Evolutionary conservation across 2,113 vertebrate genomes (phyloP), one percentile per base, ranked within the genome.

Genomic region (Engraulis encrasicolus): DNA sequence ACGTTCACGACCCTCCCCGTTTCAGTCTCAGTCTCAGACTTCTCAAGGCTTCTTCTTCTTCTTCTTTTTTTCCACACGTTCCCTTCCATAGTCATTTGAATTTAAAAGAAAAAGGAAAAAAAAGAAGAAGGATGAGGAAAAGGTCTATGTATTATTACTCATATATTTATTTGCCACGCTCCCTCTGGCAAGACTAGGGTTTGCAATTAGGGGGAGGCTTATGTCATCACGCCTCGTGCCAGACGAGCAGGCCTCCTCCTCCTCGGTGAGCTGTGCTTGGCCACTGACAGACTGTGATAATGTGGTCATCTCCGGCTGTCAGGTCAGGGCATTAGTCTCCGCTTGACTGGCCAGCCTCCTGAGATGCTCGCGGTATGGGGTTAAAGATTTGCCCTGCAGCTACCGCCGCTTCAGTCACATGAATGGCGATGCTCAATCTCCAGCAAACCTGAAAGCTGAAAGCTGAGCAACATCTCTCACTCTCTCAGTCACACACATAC

Each of bases 311-410:
- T 66, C 58, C 23, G 58, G 23, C 58, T 66, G 58, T 66, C 58
- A 66, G 58, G 58, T 66, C 58, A 0, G 58, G 31, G 58, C 58
- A 31, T 27, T 66, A 27, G n/a, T 66, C 58, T 66, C 58, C 23
- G 58, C 58, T 14, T 12, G 23, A 23, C 80, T 79, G 79, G 50
- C 19, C 38, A 81, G 52, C 23, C 27, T 78, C 66, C 58, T 66
- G 58, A 66, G 58, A 66, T 20, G 20, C 27, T 61, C 40, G 7
- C 23, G 6, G 49, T 15, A 37, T 23, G n/a, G 49, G 38, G 38
- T 27, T 20, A 78, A 85, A 85, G 23, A 79, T 66, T 74, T 81
- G 17, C 82, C 78, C 79, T 81, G 49, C 71, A 81, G 82, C 79
- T 77, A 78, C 11, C 54, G 23, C 23, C 23, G 23, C n/a, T 31